phyloP scores from a whole-genome alignment of 2,888 invertebrate species.

The Linnaemya tessellans region DNA sequence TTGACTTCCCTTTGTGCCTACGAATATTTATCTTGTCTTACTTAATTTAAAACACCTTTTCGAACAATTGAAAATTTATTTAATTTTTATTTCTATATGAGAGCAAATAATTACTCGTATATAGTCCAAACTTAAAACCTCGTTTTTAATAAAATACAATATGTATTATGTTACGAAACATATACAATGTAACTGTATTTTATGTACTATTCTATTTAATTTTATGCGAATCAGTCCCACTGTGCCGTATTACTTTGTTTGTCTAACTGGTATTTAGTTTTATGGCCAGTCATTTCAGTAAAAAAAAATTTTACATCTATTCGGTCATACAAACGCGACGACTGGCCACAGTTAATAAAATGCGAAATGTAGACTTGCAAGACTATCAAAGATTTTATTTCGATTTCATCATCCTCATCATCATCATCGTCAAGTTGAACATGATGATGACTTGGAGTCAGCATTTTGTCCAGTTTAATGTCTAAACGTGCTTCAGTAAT shows the following conservation, averaged over 20 bases:
- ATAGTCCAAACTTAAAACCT: too few relatives aligned
- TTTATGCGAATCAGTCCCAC: background rate
- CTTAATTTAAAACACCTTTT: too few relatives aligned
- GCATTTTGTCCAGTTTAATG: constrained; percentile 40
- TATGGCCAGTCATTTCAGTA: constrained; percentile 43
- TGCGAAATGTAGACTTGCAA: constrained; percentile 36
- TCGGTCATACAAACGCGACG: constrained; percentile 45
- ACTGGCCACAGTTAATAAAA: constrained; percentile 47
- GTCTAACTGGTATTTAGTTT: constrained; percentile 33
- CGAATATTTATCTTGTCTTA: too few relatives aligned
- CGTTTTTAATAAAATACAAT: too few relatives aligned
- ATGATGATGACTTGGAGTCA: constrained; percentile 5
- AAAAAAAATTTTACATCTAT: constrained; percentile 54
- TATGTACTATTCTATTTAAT: too few relatives aligned
- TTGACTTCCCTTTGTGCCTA: too few relatives aligned
- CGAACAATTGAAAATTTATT: too few relatives aligned
- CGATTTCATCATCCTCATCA: constrained; percentile 48
- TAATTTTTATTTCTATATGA: too few relatives aligned
- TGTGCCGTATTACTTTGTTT: constrained; percentile 6
- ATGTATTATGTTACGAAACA: too few relatives aligned
- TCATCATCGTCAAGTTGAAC: constrained; percentile 14
- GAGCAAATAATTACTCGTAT: too few relatives aligned
- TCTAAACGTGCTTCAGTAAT: constrained; percentile 59
- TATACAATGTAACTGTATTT: too few relatives aligned
- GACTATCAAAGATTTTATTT: background rate